Percentiles rank a stretch among this genome's conserved stretches.
Evolutionary conservation across 2,888 invertebrate species (phyloP).

Genomic region (Julus scanicus): DNA sequence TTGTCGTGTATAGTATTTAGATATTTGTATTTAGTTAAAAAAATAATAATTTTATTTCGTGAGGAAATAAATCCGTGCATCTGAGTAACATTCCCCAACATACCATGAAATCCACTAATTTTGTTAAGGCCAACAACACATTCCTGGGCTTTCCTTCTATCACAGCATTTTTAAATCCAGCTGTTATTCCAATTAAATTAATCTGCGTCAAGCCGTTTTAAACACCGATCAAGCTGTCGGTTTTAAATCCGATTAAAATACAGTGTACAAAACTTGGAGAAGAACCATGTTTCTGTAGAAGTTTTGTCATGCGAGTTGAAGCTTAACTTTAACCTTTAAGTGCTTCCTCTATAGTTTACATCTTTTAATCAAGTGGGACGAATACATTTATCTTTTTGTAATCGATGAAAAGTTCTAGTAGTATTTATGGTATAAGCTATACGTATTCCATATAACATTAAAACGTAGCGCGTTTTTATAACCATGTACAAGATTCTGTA

Average conservation of each 20-base stretch:
- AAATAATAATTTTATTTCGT: no score
- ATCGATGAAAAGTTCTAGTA: not conserved
- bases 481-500: not conserved
- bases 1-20: no score
- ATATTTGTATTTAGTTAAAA: no score
- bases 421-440: no score
- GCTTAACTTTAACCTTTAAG: not conserved
- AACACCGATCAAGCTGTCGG: not conserved
- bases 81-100: no score
- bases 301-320: not conserved
- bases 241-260: not conserved
- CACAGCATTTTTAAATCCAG: not conserved
- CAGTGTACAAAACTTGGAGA: not conserved
- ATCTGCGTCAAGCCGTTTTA: not conserved
- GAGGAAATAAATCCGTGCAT: no score
- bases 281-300: not conserved
- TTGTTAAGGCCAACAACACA: no score
- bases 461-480: not conserved
- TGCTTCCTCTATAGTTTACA: not conserved
- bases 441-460: not conserved
- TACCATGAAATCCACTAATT: no score
- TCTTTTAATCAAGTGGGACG: not conserved
- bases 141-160: no score
- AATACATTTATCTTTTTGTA: not conserved
- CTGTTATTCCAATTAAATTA: not conserved